These are phyloP conservation scores for Seriola rivoliana DNA, from an alignment of 2,113 vertebrate genomes.

Conservation along the genomic window DNA sequence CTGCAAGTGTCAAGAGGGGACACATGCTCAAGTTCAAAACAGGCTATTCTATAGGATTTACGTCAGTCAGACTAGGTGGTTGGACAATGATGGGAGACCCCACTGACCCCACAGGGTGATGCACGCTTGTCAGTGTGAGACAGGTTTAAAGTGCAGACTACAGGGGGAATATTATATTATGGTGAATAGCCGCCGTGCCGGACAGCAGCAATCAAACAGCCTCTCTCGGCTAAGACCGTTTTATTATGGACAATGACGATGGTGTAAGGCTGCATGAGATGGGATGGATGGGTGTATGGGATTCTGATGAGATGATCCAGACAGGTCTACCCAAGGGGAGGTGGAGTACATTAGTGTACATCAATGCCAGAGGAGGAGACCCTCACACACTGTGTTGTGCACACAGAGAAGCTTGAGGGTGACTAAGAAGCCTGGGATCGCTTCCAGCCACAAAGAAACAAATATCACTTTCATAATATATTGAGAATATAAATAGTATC, in stretches of 20 bases:
- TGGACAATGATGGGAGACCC: slow-evolving; percentile 78
- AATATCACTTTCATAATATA: slow-evolving; percentile 46
- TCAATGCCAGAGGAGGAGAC: slow-evolving; percentile 53
- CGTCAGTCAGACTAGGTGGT: slow-evolving; percentile 71
- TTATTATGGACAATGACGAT: slow-evolving; percentile 51
- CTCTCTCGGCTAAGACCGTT: slow-evolving; percentile 50
- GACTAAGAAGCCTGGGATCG: slow-evolving; percentile 25
- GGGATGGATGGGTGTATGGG: slow-evolving; percentile 50
- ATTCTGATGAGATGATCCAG: slow-evolving; percentile 73
- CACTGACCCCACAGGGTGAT: slow-evolving; percentile 67
- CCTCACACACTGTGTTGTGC: slow-evolving; percentile 29
- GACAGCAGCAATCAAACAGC: slow-evolving; percentile 58
- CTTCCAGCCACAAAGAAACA: slow-evolving; percentile 36
- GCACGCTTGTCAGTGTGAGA: slow-evolving; percentile 70
- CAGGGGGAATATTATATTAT: slow-evolving; percentile 70
- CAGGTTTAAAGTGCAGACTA: slow-evolving; percentile 68
- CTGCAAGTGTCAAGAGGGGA: slow-evolving; percentile 67
- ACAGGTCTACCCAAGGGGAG: slow-evolving; percentile 62
- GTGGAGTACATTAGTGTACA: slow-evolving; percentile 67
- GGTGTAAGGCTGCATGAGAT: slow-evolving; percentile 5
- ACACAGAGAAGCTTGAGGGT: slow-evolving; percentile 16
- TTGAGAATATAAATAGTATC: slow-evolving; percentile 47
- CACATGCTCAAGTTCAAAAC: slow-evolving; percentile 65
- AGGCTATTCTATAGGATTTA: slow-evolving; percentile 76
- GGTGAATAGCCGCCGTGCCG: slow-evolving; percentile 55